Conservation (phyloP, 2,888 invertebrate species). For the Netelia fuscicornis region DNA sequence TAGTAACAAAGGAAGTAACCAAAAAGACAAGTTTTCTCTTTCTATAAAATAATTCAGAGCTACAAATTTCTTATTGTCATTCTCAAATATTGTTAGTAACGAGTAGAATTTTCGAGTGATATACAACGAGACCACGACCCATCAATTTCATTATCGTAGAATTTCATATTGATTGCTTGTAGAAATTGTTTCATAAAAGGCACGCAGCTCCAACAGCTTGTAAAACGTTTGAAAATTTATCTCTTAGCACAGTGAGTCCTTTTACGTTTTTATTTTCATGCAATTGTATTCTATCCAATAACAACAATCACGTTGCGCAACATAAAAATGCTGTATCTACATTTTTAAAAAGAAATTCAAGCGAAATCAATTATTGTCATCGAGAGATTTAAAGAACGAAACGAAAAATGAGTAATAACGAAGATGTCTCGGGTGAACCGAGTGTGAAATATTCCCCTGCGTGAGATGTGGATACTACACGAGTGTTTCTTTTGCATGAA, state of each 20-base stretch:
- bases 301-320: slow-evolving; percentile 30
- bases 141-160: slow-evolving; percentile 12
- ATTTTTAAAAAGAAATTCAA: slow-evolving; percentile 21
- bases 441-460: slow-evolving; percentile 29
- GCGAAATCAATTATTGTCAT: slow-evolving; percentile 16
- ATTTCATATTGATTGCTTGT: slow-evolving; percentile 51
- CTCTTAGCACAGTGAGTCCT: slow-evolving; percentile 25
- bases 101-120: neutral
- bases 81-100: neutral
- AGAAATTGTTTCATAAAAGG: slow-evolving; percentile 52
- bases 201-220: slow-evolving; percentile 42
- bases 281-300: slow-evolving; percentile 37
- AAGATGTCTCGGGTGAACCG: slow-evolving; percentile 22
- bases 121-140: neutral
- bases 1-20: neutral
- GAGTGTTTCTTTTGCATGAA: slow-evolving; percentile 84
- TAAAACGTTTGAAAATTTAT: slow-evolving; percentile 30
- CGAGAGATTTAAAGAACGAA: slow-evolving; percentile 31
- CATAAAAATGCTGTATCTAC: slow-evolving; percentile 12
- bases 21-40: neutral
- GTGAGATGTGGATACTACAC: slow-evolving; percentile 78
- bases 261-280: slow-evolving; percentile 11
- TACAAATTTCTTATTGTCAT: neutral
- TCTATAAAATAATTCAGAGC: neutral
- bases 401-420: slow-evolving; percentile 1